Evolutionary conservation across 2,888 invertebrate genomes (phyloP).

Genomic region (Drosophila mayaguana): DNA sequence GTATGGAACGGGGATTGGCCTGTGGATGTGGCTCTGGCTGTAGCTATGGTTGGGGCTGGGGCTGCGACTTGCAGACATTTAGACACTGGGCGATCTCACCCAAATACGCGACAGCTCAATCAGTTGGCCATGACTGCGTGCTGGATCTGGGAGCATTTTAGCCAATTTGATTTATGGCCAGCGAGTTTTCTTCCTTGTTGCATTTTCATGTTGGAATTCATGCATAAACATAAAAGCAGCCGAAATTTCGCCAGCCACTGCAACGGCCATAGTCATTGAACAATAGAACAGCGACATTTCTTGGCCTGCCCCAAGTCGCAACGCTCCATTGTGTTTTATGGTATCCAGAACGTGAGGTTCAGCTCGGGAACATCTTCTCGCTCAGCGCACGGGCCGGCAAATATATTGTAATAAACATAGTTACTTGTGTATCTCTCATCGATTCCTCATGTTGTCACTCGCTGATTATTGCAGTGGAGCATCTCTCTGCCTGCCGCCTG

Average conservation of each 20-base stretch:
- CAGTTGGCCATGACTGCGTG: slow-evolving; percentile 78
- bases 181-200: slow-evolving; percentile 70
- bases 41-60: not conserved
- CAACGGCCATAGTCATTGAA: slow-evolving; percentile 57
- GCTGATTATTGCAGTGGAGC: slow-evolving; percentile 27
- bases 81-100: slow-evolving; percentile 75
- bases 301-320: slow-evolving; percentile 36
- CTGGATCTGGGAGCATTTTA: slow-evolving; percentile 50
- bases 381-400: slow-evolving; percentile 20
- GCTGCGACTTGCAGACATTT: slow-evolving; percentile 45
- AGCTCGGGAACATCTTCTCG: slow-evolving; percentile 57
- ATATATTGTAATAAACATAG: slow-evolving; percentile 35
- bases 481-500: not conserved
- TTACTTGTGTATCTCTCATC: slow-evolving; percentile 25
- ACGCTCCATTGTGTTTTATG: slow-evolving; percentile 77
- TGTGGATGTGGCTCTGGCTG: not conserved
- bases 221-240: slow-evolving; percentile 78
- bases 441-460: slow-evolving; percentile 52
- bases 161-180: slow-evolving; percentile 75
- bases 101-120: slow-evolving; percentile 80
- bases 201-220: slow-evolving; percentile 78
- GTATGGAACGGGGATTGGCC: slow-evolving; percentile 11
- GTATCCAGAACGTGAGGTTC: slow-evolving; percentile 73
- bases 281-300: slow-evolving; percentile 69
- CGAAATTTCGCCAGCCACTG: slow-evolving; percentile 60